These are phyloP conservation scores for Aphaenogaster ashmeadi DNA, from an alignment of 1,140 invertebrate genomes.

Conservation along the genomic window DNA sequence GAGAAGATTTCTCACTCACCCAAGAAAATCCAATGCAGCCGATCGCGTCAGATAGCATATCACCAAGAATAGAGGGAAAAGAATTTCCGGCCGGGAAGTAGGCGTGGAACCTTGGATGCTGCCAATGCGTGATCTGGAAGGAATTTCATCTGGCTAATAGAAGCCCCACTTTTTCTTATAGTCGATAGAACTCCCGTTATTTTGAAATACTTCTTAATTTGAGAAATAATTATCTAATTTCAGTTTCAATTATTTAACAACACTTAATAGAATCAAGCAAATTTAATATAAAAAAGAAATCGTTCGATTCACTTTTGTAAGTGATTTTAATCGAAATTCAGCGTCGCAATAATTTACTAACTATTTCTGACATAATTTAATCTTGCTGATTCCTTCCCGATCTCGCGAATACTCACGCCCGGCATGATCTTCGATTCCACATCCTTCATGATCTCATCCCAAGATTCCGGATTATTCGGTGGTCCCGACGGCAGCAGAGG, in stretches of 20 bases:
- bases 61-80: constrained; percentile 98
- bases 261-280: not conserved
- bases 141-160: not conserved
- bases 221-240: not conserved
- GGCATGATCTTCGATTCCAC: constrained; percentile 99
- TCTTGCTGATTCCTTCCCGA: not conserved
- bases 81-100: constrained; percentile 99
- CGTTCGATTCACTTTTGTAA: not conserved
- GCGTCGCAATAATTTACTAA: not conserved
- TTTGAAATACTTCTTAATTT: constrained; percentile 4
- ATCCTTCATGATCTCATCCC: constrained; percentile 97
- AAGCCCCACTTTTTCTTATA: not conserved
- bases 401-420: constrained; percentile 90
- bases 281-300: not conserved
- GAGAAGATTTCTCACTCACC: constrained; percentile 88
- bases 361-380: constrained; percentile 19
- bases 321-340: not conserved
- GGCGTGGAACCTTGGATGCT: constrained; percentile 99
- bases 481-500: constrained; percentile 94
- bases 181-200: not conserved
- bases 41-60: constrained; percentile 98
- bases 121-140: constrained; percentile 97
- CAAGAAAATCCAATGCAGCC: constrained; percentile 99
- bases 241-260: not conserved
- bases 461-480: constrained; percentile 95